Base-by-base conservation (phyloP, 2,113 vertebrate genomes). In the Pholis gunnellus region DNA sequence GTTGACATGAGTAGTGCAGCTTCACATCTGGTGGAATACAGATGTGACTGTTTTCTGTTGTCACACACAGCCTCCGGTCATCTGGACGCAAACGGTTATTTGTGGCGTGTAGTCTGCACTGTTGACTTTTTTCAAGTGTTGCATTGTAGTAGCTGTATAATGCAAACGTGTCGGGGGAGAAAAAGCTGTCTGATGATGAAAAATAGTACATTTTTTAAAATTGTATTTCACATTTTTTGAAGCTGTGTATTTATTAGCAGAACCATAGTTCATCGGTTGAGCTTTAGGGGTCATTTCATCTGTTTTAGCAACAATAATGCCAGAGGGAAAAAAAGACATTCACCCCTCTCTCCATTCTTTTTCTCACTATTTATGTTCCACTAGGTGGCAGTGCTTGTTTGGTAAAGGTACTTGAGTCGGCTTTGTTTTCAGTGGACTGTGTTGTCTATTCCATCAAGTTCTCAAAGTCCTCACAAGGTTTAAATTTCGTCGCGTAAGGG, bases 311-410 rank as follows among this genome's bases (percentile, higher is more conserved):
- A 15, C 22, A 71, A n/a, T 42, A 57, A 54, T 40, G 20, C 6
- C 34, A 59, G 69, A 7, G 18, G 7, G 11, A n/a, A n/a, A 20
- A 25, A 22, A 34, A 57, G 17, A 10, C 36, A 9, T 18, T 9
- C 11, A n/a, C 6, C 25, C 36, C 20, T 22, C 38, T 22, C 27
- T 0, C 31, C 31, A 1, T 29, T 6, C 31, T 6, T n/a, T n/a
- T n/a, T 9, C 25, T 18, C 22, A 11, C 66, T 44, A 2, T 54
- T 15, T 65, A 52, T 71, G 44, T 29, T 9, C 84, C 88, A 75
- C 87, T 70, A 88, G 87, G 68, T 82, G 91, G 83, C 90, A 84
- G 86, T 83, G 57, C 72, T 59, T 46, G 52, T 65, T 36, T 69
- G 42, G 15, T 31, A 64, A 63, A 68, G 8, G 2, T 22, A 11